phyloP scores from a whole-genome alignment of 2,888 invertebrate genomes.

The Drosophila testacea region DNA sequence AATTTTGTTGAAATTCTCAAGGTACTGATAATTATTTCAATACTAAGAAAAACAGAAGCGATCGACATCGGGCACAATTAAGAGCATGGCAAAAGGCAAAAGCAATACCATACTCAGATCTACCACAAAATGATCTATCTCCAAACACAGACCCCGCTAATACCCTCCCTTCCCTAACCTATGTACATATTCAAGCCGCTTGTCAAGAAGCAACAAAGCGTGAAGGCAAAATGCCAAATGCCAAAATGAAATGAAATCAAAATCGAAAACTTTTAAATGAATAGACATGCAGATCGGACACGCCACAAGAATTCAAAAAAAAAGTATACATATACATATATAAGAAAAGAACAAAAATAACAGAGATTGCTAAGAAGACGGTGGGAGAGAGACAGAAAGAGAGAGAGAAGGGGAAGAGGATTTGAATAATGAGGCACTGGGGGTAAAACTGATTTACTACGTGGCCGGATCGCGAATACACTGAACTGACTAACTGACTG shows the following conservation, averaged over 20 bases:
- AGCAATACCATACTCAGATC: constrained; percentile 7
- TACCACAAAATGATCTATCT: constrained; percentile 15
- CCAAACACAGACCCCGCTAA: background rate
- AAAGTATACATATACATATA: constrained; percentile 6
- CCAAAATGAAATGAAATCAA: constrained; percentile 72
- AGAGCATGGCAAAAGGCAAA: constrained; percentile 13
- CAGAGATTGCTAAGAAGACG: constrained; percentile 19
- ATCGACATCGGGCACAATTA: constrained; percentile 44
- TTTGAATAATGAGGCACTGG: constrained; percentile 72
- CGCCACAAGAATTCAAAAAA: constrained; percentile 52
- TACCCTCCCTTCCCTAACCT: background rate
- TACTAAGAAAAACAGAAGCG: constrained; percentile 44
- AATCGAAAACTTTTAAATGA: constrained; percentile 67
- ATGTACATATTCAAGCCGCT: constrained; percentile 11
- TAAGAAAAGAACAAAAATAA: constrained; percentile 9
- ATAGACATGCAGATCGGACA: constrained; percentile 77
- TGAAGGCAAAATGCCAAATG: constrained; percentile 69
- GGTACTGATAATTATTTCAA: constrained; percentile 32
- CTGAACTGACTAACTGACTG: constrained; percentile 51
- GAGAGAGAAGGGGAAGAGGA: constrained; percentile 15
- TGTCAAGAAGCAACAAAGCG: constrained; percentile 58
- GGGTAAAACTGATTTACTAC: constrained; percentile 56
- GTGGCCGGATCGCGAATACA: constrained; percentile 58
- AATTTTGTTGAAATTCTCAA: constrained; percentile 7
- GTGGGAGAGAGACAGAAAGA: constrained; percentile 22